Base-by-base conservation (phyloP, 37 sponge, comb jelly and placozoan species). In the Cladorhizidae sp. region DNA sequence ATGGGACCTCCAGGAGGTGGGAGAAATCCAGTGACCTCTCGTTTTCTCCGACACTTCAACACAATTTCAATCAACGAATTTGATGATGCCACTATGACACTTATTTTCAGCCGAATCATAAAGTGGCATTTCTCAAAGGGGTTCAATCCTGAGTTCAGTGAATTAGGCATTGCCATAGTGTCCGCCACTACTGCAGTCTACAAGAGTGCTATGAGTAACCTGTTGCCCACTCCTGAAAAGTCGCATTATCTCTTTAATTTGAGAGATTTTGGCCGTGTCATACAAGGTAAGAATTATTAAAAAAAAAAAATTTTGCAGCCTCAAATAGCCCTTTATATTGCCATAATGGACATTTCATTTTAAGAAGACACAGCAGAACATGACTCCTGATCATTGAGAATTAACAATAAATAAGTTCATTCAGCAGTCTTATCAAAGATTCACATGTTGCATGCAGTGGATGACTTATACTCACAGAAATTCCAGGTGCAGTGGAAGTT, bases 1-100 rank as follows among this genome's bases (percentile, higher is more conserved):
- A 98, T 98, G 98, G 96, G 98, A 39, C 98, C 98, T 0, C 94
- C 98, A 36, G 98, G 98, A 21, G 98, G 98, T 49, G 98, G 98
- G 0, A 88, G 98, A 23, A 98, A 98, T 81, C 91, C 88, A 11
- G 74, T 98, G 82, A 95, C 98, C 22, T 84, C 96, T 59, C 91
- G 98, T 32, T 98, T 98, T 85, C 86, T 95, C 40, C 82, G 98
- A 6, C 98, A 98, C 80, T 91, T 98, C 79, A 98, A 95, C 80
- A 83, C 89, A 37, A 83, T 98, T 55, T 90, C 94, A 45, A 98
- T 98, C 86, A 98, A 95, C 63, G 96, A 98, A 70, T 98, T 98
- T 73, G 85, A 87, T 51, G 94, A 95, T 70, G 33, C 70, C 41
- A 88, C 98, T 12, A 92, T 95, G 94, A 84, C 81, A 18, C 83